phyloP scores from a whole-genome alignment of 2,113 vertebrate species.

The Austrofundulus limnaeus region DNA sequence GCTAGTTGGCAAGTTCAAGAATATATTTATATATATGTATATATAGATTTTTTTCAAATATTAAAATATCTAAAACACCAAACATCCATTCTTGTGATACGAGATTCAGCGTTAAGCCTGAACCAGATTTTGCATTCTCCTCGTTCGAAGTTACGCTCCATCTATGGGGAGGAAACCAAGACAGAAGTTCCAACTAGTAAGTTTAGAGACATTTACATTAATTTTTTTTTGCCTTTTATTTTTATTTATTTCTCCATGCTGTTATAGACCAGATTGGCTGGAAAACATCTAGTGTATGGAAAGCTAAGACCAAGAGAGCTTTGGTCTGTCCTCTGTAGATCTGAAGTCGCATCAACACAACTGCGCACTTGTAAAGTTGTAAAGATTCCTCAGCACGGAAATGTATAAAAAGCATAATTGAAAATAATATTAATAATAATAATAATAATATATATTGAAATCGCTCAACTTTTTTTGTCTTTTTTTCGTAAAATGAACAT shows the following conservation, averaged over 20 bases:
- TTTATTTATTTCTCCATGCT: constrained; percentile 77
- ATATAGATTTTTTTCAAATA: constrained; percentile 80
- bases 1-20: constrained; percentile 87
- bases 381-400: constrained; percentile 99
- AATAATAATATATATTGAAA: constrained; percentile 93
- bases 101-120: constrained; percentile 94
- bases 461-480: constrained; percentile 89
- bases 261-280: constrained; percentile 86
- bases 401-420: constrained; percentile 99
- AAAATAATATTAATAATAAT: constrained; percentile 93
- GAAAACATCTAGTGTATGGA: constrained; percentile 88
- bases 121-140: constrained; percentile 94
- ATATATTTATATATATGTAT: constrained; percentile 77
- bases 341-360: constrained; percentile 94
- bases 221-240: constrained; percentile 40
- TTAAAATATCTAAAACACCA: constrained; percentile 95
- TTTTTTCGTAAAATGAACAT: constrained; percentile 92
- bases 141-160: constrained; percentile 88
- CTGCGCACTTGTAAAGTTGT: constrained; percentile 91
- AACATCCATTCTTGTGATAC: constrained; percentile 98
- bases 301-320: constrained; percentile 89
- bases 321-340: constrained; percentile 95
- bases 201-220: constrained; percentile 76
- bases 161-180: constrained; percentile 80
- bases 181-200: constrained; percentile 75